Evolutionary conservation across 2,797 vertebrate genomes (phyloP), one percentile per base, ranked within the genome.

Genomic region (Pipistrellus nathusii): DNA sequence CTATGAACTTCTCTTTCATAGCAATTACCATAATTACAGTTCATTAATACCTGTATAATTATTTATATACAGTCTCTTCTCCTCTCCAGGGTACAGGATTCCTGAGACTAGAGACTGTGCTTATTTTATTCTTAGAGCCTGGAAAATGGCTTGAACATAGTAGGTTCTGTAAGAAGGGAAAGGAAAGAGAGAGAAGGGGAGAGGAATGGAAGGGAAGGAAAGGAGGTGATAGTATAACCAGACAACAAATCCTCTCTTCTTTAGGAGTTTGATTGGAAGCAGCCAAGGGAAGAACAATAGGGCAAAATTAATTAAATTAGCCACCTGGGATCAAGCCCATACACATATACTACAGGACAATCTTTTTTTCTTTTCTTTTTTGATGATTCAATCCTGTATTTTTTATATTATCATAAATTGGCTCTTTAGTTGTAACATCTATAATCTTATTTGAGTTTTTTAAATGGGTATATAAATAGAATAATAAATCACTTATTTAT

Each of bases 1-100:
- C 12, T 13, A 35, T 51, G 44, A 5, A 51, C 14, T 66, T 66
- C 55, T 73, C 51, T 71, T 92, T 85, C 12, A 64, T 9, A 51
- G 13, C 9, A 94, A 88, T 91, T 68, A 72, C 23, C 7, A 25
- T 64, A 76, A 83, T 90, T 44, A 86, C 20, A 64, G 13, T 73
- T 93, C 85, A 66, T 68, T 92, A 84, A 76, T 78, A 84, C 25
- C 41, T 85, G 11, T 78, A 44, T 72, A 80, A 62, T 85, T 75
- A 62, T 89, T 44, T 80, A 17, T 68, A 9, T 75, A 23, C 11
- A 38, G 3, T 80, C 32, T 88, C 5, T 75, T 75, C 14, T 91
- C 35, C 4, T 96, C 25, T 44, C 35, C 20, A 44, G 11, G 23
- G 66, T 8, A 4, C 82, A 46, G 76, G 48, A 87, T 85, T 85